These are phyloP conservation scores for Mormyrus hasselquistii DNA, from an alignment of 2,797 vertebrate species.

Conservation along the genomic window DNA sequence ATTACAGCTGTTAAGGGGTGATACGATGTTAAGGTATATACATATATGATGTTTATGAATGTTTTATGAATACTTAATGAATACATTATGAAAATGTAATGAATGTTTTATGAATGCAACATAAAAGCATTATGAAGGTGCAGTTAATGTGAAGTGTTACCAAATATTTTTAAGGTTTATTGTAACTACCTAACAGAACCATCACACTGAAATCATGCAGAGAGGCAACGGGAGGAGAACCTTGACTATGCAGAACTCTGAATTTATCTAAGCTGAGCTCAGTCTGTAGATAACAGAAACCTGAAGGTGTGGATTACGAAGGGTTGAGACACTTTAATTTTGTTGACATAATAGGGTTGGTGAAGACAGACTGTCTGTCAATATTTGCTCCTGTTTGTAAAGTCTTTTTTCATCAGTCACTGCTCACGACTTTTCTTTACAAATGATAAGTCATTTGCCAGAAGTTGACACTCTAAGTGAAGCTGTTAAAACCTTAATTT, in stretches of 20 bases:
- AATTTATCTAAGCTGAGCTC: background rate
- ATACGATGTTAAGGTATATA: too few relatives aligned
- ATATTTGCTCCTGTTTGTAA: background rate
- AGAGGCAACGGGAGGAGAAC: background rate
- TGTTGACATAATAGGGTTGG: background rate
- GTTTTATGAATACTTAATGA: too few relatives aligned
- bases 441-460: background rate
- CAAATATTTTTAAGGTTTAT: background rate
- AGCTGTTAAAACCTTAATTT: background rate
- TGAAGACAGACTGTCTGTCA: background rate
- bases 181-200: background rate
- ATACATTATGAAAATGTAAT: background rate
- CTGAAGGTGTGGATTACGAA: background rate
- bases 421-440: background rate
- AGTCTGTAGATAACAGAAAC: background rate
- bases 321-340: background rate
- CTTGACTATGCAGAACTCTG: background rate
- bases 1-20: too few relatives aligned
- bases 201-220: background rate
- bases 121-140: background rate
- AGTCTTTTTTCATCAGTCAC: background rate
- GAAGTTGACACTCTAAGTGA: background rate
- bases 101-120: background rate
- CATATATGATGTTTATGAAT: too few relatives aligned
- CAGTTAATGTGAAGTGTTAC: background rate